Percentiles rank a stretch among this genome's conserved stretches.
phyloP scores from a whole-genome alignment of 2,797 vertebrate genomes.

The Spinus pinus region DNA sequence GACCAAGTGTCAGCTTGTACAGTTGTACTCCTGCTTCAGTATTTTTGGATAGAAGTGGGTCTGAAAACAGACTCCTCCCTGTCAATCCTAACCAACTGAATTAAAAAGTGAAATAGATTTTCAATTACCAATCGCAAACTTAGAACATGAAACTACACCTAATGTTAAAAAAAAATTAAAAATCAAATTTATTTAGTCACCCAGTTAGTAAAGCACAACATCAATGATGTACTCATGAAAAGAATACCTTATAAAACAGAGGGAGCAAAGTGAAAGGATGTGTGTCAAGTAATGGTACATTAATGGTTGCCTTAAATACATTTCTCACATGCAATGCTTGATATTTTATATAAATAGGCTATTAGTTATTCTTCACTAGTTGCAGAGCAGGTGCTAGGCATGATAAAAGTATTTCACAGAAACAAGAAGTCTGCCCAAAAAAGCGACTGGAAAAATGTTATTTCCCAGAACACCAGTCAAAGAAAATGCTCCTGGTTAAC shows the following conservation, averaged over 20 bases:
- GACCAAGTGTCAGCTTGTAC: background rate
- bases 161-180: background rate
- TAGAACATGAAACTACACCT: background rate
- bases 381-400: background rate
- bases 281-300: background rate
- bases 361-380: background rate
- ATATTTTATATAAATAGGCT: background rate
- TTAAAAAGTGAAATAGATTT: background rate
- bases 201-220: background rate
- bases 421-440: background rate
- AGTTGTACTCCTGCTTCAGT: background rate
- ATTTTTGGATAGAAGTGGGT: background rate
- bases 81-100: background rate
- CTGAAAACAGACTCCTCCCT: background rate
- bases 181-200: background rate
- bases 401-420: background rate
- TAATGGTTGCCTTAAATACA: background rate
- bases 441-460: background rate
- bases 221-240: background rate
- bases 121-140: background rate
- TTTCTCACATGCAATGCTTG: background rate
- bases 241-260: background rate
- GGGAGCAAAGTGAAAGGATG: background rate
- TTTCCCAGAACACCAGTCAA: background rate
- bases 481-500: background rate